A percentile compares a stretch with the other conserved stretches of the same genome.
These are phyloP conservation scores for Bucorvus abyssinicus DNA, from an alignment of 2,797 vertebrate species.

Conservation along the genomic window DNA sequence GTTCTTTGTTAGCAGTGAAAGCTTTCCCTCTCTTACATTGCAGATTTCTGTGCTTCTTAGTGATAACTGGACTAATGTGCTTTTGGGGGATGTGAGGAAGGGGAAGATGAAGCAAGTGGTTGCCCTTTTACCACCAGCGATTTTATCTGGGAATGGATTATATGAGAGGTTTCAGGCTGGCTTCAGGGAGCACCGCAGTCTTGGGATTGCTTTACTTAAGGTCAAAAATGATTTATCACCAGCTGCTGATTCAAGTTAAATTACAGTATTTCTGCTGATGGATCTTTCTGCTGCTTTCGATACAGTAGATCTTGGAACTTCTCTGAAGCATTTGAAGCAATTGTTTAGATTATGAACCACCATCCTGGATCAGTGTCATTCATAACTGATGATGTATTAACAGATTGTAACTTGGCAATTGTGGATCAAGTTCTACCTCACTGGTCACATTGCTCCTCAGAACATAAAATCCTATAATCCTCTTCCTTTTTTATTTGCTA, in stretches of 20 bases:
- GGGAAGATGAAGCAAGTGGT: neutral
- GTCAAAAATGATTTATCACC: constrained; percentile 48
- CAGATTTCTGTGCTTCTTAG: neutral
- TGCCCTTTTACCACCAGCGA: constrained; percentile 21
- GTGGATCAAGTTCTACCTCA: constrained; percentile 47
- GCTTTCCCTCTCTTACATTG: neutral
- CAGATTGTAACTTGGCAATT: constrained; percentile 30
- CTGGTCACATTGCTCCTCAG: neutral
- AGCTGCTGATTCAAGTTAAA: constrained; percentile 55
- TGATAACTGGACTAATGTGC: neutral
- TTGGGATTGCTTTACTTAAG: constrained; percentile 42
- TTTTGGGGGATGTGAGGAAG: neutral
- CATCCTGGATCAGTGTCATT: neutral
- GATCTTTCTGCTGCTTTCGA: constrained; percentile 27
- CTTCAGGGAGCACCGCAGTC: constrained; percentile 17
- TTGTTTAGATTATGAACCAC: constrained; percentile 23
- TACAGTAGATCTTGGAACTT: constrained; percentile 44
- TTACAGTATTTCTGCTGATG: constrained; percentile 18
- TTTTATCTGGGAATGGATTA: constrained; percentile 26
- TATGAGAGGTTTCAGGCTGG: constrained; percentile 29
- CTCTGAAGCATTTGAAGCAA: constrained; percentile 19
- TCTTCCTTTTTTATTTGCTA: constrained; percentile 16
- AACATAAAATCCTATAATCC: constrained; percentile 23
- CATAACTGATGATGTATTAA: constrained; percentile 30
- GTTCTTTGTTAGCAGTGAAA: neutral